A percentile compares a stretch with the other conserved stretches of the same genome.
phyloP scores from a whole-genome alignment of 2,113 vertebrate genomes.

The Pteropus alecto region DNA sequence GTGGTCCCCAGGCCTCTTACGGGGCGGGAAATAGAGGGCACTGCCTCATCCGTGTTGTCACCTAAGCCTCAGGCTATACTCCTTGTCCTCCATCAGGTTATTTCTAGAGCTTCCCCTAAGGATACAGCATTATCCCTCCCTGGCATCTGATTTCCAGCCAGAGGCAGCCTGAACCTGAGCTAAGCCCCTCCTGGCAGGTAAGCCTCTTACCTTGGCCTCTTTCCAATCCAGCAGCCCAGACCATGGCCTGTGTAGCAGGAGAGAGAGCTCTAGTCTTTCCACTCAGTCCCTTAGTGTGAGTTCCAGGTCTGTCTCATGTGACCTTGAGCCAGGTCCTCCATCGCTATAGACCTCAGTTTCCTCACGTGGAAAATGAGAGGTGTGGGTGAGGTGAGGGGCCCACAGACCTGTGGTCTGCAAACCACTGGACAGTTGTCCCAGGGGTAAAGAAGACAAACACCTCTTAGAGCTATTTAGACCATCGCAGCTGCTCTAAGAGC shows the following conservation, averaged over 20 bases:
- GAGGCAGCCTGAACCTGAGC: background rate
- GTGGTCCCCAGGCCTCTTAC: background rate
- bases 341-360: background rate
- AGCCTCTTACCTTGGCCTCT: background rate
- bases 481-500: background rate
- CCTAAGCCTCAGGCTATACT: background rate
- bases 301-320: background rate
- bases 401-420: background rate
- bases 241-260: rapidly evolving
- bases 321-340: background rate
- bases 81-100: background rate
- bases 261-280: background rate
- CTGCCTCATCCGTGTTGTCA: too few relatives aligned
- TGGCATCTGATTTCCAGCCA: background rate
- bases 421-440: background rate
- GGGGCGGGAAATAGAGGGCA: too few relatives aligned
- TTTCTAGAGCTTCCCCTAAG: background rate
- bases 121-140: background rate
- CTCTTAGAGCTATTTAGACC: background rate
- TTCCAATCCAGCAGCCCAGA: background rate
- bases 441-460: background rate
- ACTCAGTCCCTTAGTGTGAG: background rate
- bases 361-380: background rate
- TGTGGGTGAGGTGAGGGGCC: background rate
- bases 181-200: background rate